Conservation (phyloP, 1,140 invertebrate genomes). For the Trachymyrmex cornetzi region DNA sequence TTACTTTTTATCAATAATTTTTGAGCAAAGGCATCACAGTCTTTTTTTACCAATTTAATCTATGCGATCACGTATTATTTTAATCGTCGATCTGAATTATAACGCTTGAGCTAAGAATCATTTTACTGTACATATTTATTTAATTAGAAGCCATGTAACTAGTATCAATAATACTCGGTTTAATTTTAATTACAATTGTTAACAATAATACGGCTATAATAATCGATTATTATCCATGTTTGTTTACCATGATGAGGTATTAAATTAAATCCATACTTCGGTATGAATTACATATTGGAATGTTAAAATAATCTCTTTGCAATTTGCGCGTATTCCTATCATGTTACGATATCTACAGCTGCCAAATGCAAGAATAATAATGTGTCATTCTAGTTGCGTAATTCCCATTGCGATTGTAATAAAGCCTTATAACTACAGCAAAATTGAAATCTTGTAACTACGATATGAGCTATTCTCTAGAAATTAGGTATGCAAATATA, state of each 20-base stretch:
- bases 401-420: background rate
- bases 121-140: background rate
- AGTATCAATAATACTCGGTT: background rate
- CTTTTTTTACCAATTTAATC: background rate
- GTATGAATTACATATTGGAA: background rate
- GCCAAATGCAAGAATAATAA: slow-evolving; percentile 18
- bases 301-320: slow-evolving; percentile 26
- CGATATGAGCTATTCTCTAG: background rate
- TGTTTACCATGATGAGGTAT: background rate
- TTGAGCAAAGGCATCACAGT: background rate
- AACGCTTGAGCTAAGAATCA: background rate
- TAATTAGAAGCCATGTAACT: background rate
- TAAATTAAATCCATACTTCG: slow-evolving; percentile 12
- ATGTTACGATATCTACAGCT: background rate
- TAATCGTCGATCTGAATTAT: background rate
- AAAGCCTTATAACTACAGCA: background rate
- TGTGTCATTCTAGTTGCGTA: background rate
- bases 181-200: slow-evolving; percentile 44
- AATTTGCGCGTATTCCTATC: background rate
- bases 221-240: slow-evolving; percentile 8
- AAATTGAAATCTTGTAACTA: slow-evolving; percentile 25
- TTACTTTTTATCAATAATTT: background rate
- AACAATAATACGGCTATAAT: background rate
- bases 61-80: background rate
- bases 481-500: slow-evolving; percentile 14